phyloP scores from a whole-genome alignment of 2,113 vertebrate species.

The Forbesichthys agassizii region DNA sequence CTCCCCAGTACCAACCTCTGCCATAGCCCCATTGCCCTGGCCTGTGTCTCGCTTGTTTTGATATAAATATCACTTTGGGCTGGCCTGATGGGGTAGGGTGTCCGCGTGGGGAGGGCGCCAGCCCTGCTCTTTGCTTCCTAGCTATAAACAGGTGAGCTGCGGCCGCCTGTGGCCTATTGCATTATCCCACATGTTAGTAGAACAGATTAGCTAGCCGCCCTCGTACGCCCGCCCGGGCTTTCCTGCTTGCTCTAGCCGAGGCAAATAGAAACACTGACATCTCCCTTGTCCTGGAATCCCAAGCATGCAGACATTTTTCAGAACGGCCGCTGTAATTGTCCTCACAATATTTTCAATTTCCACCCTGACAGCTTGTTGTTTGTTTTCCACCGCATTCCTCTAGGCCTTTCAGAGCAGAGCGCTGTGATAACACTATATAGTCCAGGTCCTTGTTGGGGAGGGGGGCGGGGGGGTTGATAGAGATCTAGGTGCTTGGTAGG shows the following conservation, averaged over 20 bases:
- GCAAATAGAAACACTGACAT: constrained; percentile 51
- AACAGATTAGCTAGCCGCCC: constrained; percentile 33
- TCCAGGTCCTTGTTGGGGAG: constrained; percentile 10
- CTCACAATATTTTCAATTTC: constrained; percentile 54
- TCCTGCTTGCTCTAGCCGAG: constrained; percentile 17
- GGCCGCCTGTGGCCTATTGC: constrained; percentile 44
- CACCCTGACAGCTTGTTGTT: constrained; percentile 41
- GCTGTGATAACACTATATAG: constrained; percentile 2
- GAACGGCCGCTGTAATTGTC: constrained; percentile 54
- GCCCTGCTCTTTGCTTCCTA: constrained; percentile 51
- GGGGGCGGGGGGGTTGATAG: background rate
- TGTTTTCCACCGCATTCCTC: constrained; percentile 35
- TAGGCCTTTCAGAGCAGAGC: constrained; percentile 28
- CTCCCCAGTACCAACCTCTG: constrained; percentile 22
- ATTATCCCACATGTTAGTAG: constrained; percentile 41
- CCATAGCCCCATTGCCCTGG: constrained; percentile 46
- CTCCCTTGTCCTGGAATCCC: constrained; percentile 63
- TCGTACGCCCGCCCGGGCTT: background rate
- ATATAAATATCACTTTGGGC: constrained; percentile 69
- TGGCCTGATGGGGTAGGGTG: constrained; percentile 61
- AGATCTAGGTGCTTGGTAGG: constrained; percentile 11
- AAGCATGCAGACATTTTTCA: constrained; percentile 53
- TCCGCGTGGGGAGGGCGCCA: constrained; percentile 50
- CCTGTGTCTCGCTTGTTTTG: constrained; percentile 57
- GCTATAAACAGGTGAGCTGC: constrained; percentile 70